Base-by-base conservation (phyloP, 2,888 invertebrate species). In the Dyspetes luteomarginatus region DNA sequence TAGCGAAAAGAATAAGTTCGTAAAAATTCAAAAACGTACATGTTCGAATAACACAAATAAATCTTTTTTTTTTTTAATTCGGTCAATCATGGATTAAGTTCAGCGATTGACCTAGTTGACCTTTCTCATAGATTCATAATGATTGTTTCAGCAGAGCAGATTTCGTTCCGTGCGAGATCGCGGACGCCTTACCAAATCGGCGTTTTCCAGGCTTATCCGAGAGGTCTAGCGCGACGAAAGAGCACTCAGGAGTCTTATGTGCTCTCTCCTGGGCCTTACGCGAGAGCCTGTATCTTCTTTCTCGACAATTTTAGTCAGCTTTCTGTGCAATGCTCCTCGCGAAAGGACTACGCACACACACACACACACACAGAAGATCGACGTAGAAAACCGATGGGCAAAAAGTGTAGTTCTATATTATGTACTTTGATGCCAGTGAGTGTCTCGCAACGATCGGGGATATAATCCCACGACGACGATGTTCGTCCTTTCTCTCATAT, bases 191-290 rank as follows among this genome's bases (percentile, higher is more conserved):
- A 84, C 73, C 85, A 87, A 86, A 86, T 88, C 86, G 85, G 81
- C 85, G 73, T 85, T 85, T 83, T 83, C 85, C 81, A 64, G 74
- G 84, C 86, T 87, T 87, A 86, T 88, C 85, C 82, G 45, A 24
- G 55, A 68, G 65, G 4, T n/a, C 65, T 78, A 36, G 52, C 83
- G 58, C 62, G 67, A 60, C 73, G 76, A 67, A 36, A 81, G 78
- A 83, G 85, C 85, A 85, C 74, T 81, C 76, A 68, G 72, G 58
- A 22, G 56, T 48, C 76, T 56, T 15, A 67, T 60, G 58, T 7
- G 26, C 17, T 45, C 58, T 80, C 71, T 75, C 69, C 26, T 50
- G 75, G 75, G 75, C 52, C 58, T 75, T 71, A 55, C 71, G 55
- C 43, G 48, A 50, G 7, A 43, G n/a, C 41, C 41, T 69, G 65